Evolutionary conservation across 1,140 invertebrate genomes (phyloP).

Genomic region (Drosophila novamexicana): DNA sequence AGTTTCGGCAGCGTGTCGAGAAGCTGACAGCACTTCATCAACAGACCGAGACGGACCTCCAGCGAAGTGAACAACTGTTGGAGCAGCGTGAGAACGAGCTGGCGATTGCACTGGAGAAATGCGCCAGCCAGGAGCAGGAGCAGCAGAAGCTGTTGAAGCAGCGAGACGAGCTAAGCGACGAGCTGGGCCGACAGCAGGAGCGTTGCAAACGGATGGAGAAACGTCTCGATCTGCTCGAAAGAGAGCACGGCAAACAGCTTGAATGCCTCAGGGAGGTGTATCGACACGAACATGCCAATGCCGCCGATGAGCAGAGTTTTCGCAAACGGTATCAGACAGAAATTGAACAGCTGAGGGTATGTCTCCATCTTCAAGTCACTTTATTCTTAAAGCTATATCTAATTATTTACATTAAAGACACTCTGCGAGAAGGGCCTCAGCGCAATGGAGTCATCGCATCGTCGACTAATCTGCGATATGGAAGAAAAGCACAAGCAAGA

Average conservation of each 20-base stretch:
- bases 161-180: constrained; percentile 83
- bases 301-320: constrained; percentile 87
- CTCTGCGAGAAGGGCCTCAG: constrained; percentile 94
- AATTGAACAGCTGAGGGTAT: constrained; percentile 92
- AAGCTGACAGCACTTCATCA: constrained; percentile 60
- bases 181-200: constrained; percentile 86
- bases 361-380: constrained; percentile 23
- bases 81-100: constrained; percentile 73
- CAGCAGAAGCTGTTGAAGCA: constrained; percentile 69
- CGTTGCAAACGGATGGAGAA: constrained; percentile 88
- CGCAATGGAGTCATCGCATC: constrained; percentile 95
- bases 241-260: constrained; percentile 91
- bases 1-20: constrained; percentile 76
- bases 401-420: constrained; percentile 83
- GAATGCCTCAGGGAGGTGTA: constrained; percentile 90
- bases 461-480: constrained; percentile 92
- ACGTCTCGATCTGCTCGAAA: constrained; percentile 89
- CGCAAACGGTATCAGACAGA: constrained; percentile 92
- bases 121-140: constrained; percentile 69
- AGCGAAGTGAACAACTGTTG: constrained; percentile 68
- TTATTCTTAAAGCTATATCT: not conserved
- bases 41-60: constrained; percentile 69
- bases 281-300: constrained; percentile 85
- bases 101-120: constrained; percentile 71
- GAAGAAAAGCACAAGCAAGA: constrained; percentile 93